Evolutionary conservation across 2,888 invertebrate species (phyloP), one percentile per base, ranked within the genome.

Genomic region (Phanerotoma sp.): DNA sequence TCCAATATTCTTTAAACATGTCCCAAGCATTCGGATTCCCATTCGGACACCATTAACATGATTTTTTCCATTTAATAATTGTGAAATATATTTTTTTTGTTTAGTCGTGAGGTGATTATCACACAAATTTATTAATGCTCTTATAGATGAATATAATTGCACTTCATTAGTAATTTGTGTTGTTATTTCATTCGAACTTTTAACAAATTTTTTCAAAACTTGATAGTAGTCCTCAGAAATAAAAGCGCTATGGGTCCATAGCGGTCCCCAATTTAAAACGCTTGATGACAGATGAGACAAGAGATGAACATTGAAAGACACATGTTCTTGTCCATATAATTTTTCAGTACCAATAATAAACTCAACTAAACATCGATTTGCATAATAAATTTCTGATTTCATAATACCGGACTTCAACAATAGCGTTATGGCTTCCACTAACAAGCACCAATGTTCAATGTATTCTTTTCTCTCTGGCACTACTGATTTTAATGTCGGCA

Each of bases 401-500:
- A 38, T 4, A 10, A 38, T 38, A 16, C 16, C 15, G 5, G 15
- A 3, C 10, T 38, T 38, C 10, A 38, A 16, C 11, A 38, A 38
- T 16, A 13, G 15, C 11, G 10, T 5, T 3, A 38, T 6, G 9
- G 9, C 11, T 9, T 38, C 20, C 11, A 38, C 20, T 38, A 20
- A 38, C 6, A 38, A 18, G 18, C 38, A 16, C 20, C 20, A 38
- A 11, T 38, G 38, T 7, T 38, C 10, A 16, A 38, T 18, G 10
- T 16, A 38, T 38, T 38, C 18, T 18, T 7, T 5, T 25, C 7
- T 25, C 5, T 25, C 25, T 9, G 38, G 16, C 15, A 38, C 3
- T 16, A 38, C 15, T 16, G 38, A 38, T 16, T 18, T 52, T 2
- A 58, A 18, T 4, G 47, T 37, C 5, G 49, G 48, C 5, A 52